These are phyloP conservation scores for Brachypodius melanocephalos DNA, from an alignment of 2,113 vertebrate genomes.

Conservation along the genomic window DNA sequence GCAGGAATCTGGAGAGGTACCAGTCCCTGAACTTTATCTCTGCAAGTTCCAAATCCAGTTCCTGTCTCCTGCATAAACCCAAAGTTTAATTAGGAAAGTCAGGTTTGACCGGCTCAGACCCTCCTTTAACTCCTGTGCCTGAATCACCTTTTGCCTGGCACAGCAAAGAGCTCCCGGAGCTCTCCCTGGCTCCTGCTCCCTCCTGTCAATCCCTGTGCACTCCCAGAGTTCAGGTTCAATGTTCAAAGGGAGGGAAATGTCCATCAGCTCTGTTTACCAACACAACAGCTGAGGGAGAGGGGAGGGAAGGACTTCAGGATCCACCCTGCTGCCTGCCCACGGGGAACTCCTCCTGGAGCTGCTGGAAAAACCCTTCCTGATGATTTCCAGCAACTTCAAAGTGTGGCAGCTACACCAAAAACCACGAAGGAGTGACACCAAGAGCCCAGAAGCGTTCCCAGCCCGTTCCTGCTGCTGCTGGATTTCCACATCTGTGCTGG, in stretches of 20 bases:
- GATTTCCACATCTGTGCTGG: neutral
- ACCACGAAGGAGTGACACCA: neutral
- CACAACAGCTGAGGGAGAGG: neutral
- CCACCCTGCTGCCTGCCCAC: rapidly evolving
- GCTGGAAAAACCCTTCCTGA: neutral
- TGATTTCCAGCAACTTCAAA: neutral
- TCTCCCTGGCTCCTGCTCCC: neutral
- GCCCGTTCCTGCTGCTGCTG: neutral
- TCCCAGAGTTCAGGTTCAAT: slow-evolving; percentile 2
- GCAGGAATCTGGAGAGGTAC: neutral
- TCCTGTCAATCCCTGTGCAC: neutral
- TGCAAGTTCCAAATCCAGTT: neutral
- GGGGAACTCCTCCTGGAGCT: neutral
- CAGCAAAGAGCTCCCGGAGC: neutral
- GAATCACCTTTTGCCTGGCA: neutral
- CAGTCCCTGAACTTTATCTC: neutral
- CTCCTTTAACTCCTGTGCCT: neutral
- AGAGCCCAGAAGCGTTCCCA: neutral
- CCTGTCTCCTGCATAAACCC: neutral
- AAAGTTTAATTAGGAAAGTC: neutral
- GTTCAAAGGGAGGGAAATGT: neutral
- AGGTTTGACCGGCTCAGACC: neutral
- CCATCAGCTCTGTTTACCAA: neutral
- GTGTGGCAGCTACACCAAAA: neutral
- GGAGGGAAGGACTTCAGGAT: neutral